Base-by-base conservation (phyloP, 2,888 invertebrate species). In the Xylocampa areola region DNA sequence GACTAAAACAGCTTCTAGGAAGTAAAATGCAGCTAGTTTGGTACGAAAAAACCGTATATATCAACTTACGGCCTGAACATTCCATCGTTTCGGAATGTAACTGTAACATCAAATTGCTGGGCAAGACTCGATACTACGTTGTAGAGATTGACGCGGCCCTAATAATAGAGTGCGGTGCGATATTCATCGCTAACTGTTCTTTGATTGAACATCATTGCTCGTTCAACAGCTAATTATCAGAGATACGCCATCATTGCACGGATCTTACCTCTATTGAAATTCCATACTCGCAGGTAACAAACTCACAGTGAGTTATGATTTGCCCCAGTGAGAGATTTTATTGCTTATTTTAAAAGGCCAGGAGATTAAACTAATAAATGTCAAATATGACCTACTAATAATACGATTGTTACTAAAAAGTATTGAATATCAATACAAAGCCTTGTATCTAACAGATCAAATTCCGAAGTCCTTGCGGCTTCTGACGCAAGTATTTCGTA, bases 171-270 rank as follows among this genome's bases (percentile, higher is more conserved):
- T 63, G 54, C 75, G 53, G 87, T 86, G 86, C 85, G 88, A 89
- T 89, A 87, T 84, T 84, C 81, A 89, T 88, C 85, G 84, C 84
- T 90, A 89, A 90, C 90, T 88, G 89, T 90, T 88, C 84, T 86
- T 79, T 83, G 89, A 88, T 86, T 82, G 84, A 86, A 85, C 81
- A 84, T 84, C 83, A 79, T 79, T 73, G 74, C 77, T 76, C 69
- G 70, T 79, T 81, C 78, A 74, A 76, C 60, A 58, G 75, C 76
- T 89, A 89, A 89, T 89, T 89, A 87, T 81, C 70, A 65, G 62
- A 77, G 80, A 84, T 84, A 80, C 69, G 68, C 72, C 69, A 80
- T 83, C 79, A 81, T 68, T 59, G 55, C 54, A 63, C 50, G 59
- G 62, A 57, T 73, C 72, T 73, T 81, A 49, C 62, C 30, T 79